Evolutionary conservation across 2,113 vertebrate genomes (phyloP).

Genomic region (Trinectes maculatus): DNA sequence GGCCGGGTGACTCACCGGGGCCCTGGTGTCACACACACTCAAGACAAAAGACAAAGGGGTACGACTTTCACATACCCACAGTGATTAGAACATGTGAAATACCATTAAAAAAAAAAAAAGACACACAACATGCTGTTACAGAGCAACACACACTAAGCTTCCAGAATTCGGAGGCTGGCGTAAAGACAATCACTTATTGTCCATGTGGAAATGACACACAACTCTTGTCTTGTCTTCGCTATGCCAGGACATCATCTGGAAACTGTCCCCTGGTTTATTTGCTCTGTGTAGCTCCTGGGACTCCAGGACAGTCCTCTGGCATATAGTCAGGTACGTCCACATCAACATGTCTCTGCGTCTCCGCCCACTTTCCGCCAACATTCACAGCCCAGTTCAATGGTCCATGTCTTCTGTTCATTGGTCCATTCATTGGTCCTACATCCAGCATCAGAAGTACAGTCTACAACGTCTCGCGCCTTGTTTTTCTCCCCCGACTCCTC

Average conservation of each 20-base stretch:
- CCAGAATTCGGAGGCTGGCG: conserved; percentile 27
- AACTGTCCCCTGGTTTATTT: neutral
- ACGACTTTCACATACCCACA: conserved; percentile 38
- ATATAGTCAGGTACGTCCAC: conserved; percentile 34
- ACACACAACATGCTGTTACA: conserved; percentile 58
- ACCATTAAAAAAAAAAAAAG: conserved; percentile 13
- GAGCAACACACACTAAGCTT: conserved; percentile 44
- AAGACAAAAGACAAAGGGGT: conserved; percentile 24
- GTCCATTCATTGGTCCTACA: conserved; percentile 39
- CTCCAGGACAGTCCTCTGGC: conserved; percentile 41
- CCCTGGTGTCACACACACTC: conserved; percentile 43
- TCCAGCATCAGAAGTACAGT: conserved; percentile 38
- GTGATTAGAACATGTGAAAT: conserved; percentile 53
- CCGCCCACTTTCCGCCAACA: conserved; percentile 37
- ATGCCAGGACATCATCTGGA: conserved; percentile 3
- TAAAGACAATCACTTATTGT: conserved; percentile 50
- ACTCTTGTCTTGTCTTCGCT: conserved; percentile 42
- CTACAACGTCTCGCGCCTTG: neutral
- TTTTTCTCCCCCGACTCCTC: conserved; percentile 62
- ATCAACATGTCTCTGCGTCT: conserved; percentile 29
- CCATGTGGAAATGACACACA: conserved; percentile 62
- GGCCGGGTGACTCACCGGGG: too few relatives aligned
- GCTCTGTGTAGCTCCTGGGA: conserved; percentile 44
- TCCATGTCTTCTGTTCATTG: conserved; percentile 17
- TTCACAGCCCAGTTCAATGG: conserved; percentile 48